These are phyloP conservation scores for Magallana ariakensis DNA, from an alignment of 1,140 invertebrate genomes.

Conservation along the genomic window DNA sequence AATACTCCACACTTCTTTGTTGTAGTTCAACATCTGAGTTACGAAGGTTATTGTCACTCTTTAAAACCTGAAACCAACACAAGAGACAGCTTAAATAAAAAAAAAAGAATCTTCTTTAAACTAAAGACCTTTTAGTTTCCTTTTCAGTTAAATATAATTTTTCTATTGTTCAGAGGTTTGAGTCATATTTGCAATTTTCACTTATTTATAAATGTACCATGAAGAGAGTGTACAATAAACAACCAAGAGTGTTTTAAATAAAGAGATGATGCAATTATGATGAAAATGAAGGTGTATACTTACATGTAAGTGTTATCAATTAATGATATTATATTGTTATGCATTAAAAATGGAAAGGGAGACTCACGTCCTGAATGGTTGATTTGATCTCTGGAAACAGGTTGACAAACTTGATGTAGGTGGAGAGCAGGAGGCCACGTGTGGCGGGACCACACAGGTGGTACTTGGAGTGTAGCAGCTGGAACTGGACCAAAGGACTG, in stretches of 20 bases:
- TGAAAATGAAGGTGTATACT: too few relatives aligned
- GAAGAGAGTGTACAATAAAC: background rate
- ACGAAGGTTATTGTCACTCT: constrained; percentile 96
- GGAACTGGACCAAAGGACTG: constrained; percentile 96
- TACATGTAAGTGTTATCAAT: too few relatives aligned
- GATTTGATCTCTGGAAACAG: constrained; percentile 98
- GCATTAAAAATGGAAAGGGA: background rate
- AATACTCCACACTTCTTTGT: constrained; percentile 98
- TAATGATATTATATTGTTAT: too few relatives aligned
- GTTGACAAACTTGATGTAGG: constrained; percentile 99
- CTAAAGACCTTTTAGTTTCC: too few relatives aligned
- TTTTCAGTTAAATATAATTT: too few relatives aligned
- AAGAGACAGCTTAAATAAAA: too few relatives aligned
- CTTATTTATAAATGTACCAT: background rate
- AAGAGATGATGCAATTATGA: too few relatives aligned
- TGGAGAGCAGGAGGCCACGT: constrained; percentile 95
- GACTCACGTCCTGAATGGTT: constrained; percentile 93
- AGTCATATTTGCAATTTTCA: too few relatives aligned
- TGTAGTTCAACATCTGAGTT: constrained; percentile 99
- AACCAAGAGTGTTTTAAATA: too few relatives aligned
- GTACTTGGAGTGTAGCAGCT: constrained; percentile 95
- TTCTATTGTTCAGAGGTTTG: too few relatives aligned
- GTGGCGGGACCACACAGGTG: constrained; percentile 98
- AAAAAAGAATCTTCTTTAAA: too few relatives aligned
- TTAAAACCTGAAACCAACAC: constrained; percentile 84